phyloP scores from a whole-genome alignment of 1,140 invertebrate species.

The Nephila pilipes region DNA sequence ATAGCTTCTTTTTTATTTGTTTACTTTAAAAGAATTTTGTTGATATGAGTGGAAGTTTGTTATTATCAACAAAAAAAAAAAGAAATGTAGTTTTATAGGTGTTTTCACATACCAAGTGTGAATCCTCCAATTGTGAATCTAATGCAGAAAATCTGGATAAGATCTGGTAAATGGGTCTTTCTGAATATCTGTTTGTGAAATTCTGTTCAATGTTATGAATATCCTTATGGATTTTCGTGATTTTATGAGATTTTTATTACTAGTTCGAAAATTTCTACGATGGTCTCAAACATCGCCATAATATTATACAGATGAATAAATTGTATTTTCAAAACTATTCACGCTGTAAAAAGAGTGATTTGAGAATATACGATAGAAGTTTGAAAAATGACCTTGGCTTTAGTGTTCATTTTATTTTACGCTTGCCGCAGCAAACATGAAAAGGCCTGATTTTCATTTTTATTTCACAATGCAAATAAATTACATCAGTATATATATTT shows the following conservation, averaged over 20 bases:
- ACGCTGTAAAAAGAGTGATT: not conserved
- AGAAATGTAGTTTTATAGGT: not conserved
- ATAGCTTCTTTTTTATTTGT: not conserved
- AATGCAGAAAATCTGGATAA: constrained; percentile 29
- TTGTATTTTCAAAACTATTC: constrained; percentile 28
- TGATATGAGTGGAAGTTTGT: not conserved
- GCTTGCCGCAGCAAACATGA: not conserved
- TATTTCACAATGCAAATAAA: constrained; percentile 10
- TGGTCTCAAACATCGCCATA: not conserved
- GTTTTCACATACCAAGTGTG: not conserved
- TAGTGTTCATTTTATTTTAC: not conserved
- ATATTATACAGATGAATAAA: constrained; percentile 17
- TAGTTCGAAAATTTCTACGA: not conserved
- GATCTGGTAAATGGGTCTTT: not conserved
- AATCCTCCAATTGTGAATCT: constrained; percentile 6
- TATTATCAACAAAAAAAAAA: not conserved
- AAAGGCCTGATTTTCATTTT: not conserved
- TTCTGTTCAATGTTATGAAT: constrained; percentile 38
- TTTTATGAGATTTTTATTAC: constrained; percentile 31
- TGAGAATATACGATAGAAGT: not conserved
- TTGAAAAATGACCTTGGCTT: constrained; percentile 7
- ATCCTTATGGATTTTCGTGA: constrained; percentile 48
- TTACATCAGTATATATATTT: not conserved
- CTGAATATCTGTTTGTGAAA: constrained; percentile 7
- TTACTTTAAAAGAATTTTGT: not conserved